These are phyloP conservation scores for Nematostella vectensis DNA, from an alignment of 92 coral and sea anemone species.

Conservation along the genomic window DNA sequence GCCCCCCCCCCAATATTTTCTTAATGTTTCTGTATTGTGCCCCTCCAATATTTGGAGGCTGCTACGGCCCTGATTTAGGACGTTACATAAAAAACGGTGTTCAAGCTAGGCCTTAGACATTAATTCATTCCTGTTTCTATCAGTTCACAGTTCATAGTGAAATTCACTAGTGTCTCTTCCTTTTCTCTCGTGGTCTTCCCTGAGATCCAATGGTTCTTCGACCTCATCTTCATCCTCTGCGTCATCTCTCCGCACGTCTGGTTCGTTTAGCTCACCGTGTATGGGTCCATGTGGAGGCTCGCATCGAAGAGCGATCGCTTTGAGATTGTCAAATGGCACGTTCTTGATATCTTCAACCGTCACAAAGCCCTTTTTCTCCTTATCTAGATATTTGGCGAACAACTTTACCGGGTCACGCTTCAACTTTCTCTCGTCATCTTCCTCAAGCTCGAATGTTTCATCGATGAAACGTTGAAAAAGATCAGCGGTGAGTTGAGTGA, in stretches of 20 bases:
- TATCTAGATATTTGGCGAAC: conserved; percentile 51
- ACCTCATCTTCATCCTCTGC: conserved; percentile 4
- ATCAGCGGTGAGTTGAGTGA: conserved; percentile 20
- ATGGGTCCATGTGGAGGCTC: conserved; percentile 90
- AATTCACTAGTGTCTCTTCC: neutral
- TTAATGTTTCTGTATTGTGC: too few relatives aligned
- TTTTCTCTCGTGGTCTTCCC: neutral
- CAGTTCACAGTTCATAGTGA: conserved; percentile 2
- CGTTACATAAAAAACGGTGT: too few relatives aligned
- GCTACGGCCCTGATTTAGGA: too few relatives aligned
- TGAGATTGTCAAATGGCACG: conserved; percentile 57
- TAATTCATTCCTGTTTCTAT: too few relatives aligned
- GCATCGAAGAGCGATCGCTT: conserved; percentile 44
- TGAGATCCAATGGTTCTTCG: too few relatives aligned
- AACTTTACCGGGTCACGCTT: conserved; percentile 40
- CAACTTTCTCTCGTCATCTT: conserved; percentile 5
- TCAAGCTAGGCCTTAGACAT: too few relatives aligned
- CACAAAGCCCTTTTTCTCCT: conserved; percentile 35
- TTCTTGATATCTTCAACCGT: conserved; percentile 52
- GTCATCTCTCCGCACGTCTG: conserved; percentile 2
- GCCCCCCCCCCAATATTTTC: too few relatives aligned
- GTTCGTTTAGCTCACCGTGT: conserved; percentile 16
- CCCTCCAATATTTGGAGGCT: too few relatives aligned
- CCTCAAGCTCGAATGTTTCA: conserved; percentile 26
- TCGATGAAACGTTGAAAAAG: conserved; percentile 25